Base-by-base conservation (phyloP, 2,797 vertebrate genomes). In the Catamblyrhynchus diadema region DNA sequence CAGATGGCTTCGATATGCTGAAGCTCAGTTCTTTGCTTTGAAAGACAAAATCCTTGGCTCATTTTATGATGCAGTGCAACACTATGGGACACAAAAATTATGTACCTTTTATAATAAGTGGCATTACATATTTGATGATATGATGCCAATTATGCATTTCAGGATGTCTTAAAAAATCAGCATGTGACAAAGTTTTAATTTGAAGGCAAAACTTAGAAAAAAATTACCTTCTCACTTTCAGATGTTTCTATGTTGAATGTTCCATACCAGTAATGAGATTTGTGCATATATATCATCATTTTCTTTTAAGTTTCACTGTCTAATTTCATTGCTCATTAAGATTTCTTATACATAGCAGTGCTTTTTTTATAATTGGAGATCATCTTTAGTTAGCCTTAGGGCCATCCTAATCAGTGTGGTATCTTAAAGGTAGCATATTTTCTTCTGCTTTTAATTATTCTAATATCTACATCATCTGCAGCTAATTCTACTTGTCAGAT, bases 311-410 rank as follows among this genome's bases (percentile, higher is more conserved):
- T 41, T 90, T 73, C 59, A 16, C 70, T 57, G 15, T 69, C 73
- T 90, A 70, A 90, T 95, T 91, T 93, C 47, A 65, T 75, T 91
- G 53, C 90, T 95, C n/a, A 56, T 95, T 96, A 95, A 88, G 64
- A 75, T 56, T 61, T 56, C 66, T 93, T 92, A 59, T 15, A 65
- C 27, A 61, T 47, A 71, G 62, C 19, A 74, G 35, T 48, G 23
- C 28, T 81, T 90, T 91, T 89, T 86, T 53, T 81, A 54, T 90
- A 95, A 90, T 51, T 66, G 27, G 16, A 22, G 45, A 88, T 81
- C 61, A 48, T 88, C 70, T 86, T 86, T 65, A 86, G 64, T 71
- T 72, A 91, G 66, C 51, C 62, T 86, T 84, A 79, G 44, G 70
- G 66, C 23, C 70, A 79, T 35, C 19, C 41, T 60, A 84, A 75